Percentiles rank a stretch among this genome's conserved stretches.
Evolutionary conservation across 2,888 invertebrate species (phyloP).

Genomic region (Spisula solida): DNA sequence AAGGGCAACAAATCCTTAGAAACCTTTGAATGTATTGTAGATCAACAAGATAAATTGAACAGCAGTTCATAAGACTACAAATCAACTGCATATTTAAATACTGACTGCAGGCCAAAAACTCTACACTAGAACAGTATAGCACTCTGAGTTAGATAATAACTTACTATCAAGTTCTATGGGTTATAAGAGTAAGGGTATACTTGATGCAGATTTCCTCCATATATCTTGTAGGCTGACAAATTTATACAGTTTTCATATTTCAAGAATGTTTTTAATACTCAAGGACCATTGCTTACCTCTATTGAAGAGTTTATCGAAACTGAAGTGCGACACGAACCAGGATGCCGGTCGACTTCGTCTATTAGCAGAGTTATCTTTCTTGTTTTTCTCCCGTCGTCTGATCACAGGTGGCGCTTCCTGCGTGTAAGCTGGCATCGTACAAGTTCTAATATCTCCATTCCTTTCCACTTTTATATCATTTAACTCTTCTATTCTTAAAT

Average conservation of each 20-base stretch:
- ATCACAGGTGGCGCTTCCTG: constrained; percentile 63
- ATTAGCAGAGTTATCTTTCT: constrained; percentile 65
- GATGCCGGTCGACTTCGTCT: constrained; percentile 68
- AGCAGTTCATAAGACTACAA: no score
- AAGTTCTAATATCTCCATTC: constrained; percentile 44
- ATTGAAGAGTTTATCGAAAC: constrained; percentile 68
- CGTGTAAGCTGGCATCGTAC: constrained; percentile 43
- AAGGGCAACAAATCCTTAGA: background rate
- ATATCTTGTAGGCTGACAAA: no score
- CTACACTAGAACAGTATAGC: no score
- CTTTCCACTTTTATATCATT: constrained; percentile 41
- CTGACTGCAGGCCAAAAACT: no score
- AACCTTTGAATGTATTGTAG: background rate
- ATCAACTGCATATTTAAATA: no score
- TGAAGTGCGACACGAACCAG: constrained; percentile 71
- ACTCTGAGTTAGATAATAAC: no score
- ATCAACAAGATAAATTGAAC: no score
- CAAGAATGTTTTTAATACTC: no score
- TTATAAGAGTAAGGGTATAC: no score
- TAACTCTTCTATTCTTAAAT: constrained; percentile 27
- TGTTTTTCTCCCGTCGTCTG: constrained; percentile 66
- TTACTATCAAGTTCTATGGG: no score
- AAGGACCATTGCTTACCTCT: constrained; percentile 59
- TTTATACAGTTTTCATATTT: no score
- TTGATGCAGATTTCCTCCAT: no score